Conservation (phyloP, 2,113 vertebrate species). For the Pteropus alecto region DNA sequence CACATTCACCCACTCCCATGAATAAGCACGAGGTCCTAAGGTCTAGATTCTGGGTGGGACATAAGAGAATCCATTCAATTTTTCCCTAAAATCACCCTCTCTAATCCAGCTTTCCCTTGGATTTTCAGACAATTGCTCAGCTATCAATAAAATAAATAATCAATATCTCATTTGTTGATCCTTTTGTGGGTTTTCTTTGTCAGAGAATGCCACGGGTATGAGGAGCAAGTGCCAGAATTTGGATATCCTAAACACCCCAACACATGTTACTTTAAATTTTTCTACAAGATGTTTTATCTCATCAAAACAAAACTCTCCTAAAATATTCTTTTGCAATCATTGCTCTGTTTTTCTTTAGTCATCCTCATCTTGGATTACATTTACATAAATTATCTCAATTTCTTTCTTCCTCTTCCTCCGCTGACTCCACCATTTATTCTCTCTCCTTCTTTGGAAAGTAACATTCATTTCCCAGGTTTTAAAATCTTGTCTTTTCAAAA, state of each 20-base stretch:
- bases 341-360: neutral
- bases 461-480: neutral
- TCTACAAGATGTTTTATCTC: neutral
- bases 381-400: neutral
- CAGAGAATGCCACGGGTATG: neutral
- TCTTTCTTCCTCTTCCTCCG: neutral
- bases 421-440: neutral
- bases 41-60: neutral
- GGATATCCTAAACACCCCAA: neutral
- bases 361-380: neutral
- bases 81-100: neutral
- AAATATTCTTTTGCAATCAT: neutral
- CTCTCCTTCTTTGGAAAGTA: neutral
- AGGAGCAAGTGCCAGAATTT: neutral
- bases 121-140: neutral
- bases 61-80: neutral
- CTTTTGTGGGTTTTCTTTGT: neutral
- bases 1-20: neutral
- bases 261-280: neutral
- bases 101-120: neutral
- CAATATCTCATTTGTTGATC: neutral
- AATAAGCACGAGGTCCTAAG: neutral
- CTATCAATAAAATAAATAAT: neutral
- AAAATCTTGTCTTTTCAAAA: neutral
- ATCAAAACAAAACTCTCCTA: neutral